Percentiles rank a stretch among this genome's conserved stretches.
These are phyloP conservation scores for Anser brachyrhynchus DNA, from an alignment of 2,113 vertebrate species.

Conservation along the genomic window DNA sequence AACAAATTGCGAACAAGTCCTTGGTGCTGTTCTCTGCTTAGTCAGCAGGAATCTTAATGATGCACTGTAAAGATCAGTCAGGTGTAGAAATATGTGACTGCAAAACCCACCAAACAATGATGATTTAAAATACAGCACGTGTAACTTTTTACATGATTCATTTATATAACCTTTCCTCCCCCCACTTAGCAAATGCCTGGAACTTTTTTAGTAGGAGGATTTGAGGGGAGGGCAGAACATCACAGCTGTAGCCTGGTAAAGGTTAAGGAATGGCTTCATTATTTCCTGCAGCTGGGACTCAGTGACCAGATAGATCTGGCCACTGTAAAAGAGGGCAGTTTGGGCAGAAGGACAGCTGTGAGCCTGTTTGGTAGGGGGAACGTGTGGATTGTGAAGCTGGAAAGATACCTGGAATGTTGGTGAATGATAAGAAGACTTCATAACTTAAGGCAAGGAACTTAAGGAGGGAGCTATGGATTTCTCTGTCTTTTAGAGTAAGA, in stretches of 20 bases:
- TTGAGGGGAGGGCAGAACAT: not conserved
- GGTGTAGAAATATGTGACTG: not conserved
- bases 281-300: not conserved
- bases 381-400: not conserved
- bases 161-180: not conserved
- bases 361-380: not conserved
- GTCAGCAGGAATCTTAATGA: not conserved
- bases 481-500: not conserved
- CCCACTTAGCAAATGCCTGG: not conserved
- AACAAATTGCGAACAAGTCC: not conserved
- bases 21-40: not conserved
- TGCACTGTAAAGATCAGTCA: not conserved
- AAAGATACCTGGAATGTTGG: not conserved
- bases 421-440: not conserved
- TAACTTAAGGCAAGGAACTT: not conserved
- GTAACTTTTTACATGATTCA: not conserved
- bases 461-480: rapidly evolving
- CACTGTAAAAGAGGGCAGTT: not conserved
- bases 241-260: not conserved
- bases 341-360: not conserved
- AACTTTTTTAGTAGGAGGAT: not conserved
- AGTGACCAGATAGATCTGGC: rapidly evolving
- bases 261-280: not conserved
- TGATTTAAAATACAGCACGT: not conserved
- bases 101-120: not conserved